A percentile compares a stretch with the other conserved stretches of the same genome.
Conservation (phyloP, 2,888 invertebrate species). For the Shargacucullia verbasci region DNA sequence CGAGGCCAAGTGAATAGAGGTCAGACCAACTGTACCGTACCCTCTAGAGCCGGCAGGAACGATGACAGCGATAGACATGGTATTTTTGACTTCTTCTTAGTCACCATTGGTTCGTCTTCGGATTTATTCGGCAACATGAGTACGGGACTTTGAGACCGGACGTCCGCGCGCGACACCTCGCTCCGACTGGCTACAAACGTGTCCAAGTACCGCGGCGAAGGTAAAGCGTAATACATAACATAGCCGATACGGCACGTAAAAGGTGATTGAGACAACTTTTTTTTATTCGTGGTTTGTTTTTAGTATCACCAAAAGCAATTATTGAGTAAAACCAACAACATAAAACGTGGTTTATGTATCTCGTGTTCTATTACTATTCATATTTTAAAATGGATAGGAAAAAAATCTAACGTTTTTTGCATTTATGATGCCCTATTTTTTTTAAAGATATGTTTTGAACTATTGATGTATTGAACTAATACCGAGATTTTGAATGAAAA, state of each 20-base stretch:
- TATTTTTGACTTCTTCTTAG: slow-evolving; percentile 87
- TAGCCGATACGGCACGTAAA: slow-evolving; percentile 59
- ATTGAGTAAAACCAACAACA: slow-evolving; percentile 20
- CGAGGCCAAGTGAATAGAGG: slow-evolving; percentile 82
- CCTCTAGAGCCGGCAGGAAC: slow-evolving; percentile 86
- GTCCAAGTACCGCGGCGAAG: slow-evolving; percentile 78
- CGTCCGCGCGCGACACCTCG: slow-evolving; percentile 81
- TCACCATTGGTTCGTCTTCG: slow-evolving; percentile 83
- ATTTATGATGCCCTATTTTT: too few species aligned
- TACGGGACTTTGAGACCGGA: slow-evolving; percentile 72
- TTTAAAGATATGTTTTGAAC: too few species aligned
- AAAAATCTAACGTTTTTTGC: too few species aligned
- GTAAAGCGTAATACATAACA: slow-evolving; percentile 76
- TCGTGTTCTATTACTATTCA: too few species aligned
- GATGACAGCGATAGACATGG: slow-evolving; percentile 85
- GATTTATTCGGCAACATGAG: slow-evolving; percentile 83
- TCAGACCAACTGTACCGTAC: slow-evolving; percentile 76
- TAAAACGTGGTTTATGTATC: slow-evolving; percentile 7
- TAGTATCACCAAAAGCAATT: slow-evolving; percentile 14
- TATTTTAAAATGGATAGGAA: too few species aligned
- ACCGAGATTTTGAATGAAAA: too few species aligned
- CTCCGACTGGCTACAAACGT: slow-evolving; percentile 78
- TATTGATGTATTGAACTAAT: too few species aligned
- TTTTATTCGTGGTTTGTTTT: slow-evolving; percentile 27
- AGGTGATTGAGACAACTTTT: slow-evolving; percentile 42